phyloP scores from a whole-genome alignment of 2,888 invertebrate genomes.

The Cantharis flavilabris region DNA sequence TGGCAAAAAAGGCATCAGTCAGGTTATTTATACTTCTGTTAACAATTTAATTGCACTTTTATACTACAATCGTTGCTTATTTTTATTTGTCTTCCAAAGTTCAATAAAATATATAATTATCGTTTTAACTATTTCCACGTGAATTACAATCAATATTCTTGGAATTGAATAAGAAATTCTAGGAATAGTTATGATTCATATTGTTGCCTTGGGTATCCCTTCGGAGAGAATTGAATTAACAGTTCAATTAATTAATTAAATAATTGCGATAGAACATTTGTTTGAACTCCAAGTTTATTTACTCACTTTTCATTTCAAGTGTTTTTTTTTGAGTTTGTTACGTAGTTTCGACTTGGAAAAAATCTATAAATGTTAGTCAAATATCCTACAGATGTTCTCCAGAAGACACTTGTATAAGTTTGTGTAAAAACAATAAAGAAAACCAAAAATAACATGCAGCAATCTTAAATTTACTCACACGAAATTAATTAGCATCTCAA shows the following conservation, averaged over 20 bases:
- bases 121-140: background rate
- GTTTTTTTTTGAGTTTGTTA: background rate
- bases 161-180: background rate
- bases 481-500: background rate
- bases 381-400: background rate
- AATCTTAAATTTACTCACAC: background rate
- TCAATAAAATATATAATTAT: background rate
- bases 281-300: background rate
- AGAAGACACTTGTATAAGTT: background rate
- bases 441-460: conserved; percentile 1
- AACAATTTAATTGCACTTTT: background rate
- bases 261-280: background rate
- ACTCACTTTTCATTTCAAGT: background rate
- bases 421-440: background rate
- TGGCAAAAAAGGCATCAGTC: background rate
- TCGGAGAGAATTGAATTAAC: background rate
- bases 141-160: background rate
- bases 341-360: background rate
- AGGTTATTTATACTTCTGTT: background rate
- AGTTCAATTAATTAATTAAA: background rate
- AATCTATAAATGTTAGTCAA: background rate
- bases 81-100: background rate
- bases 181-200: background rate
- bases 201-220: background rate
- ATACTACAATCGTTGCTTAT: background rate